These are phyloP conservation scores for Spodoptera exigua DNA, from an alignment of 2,888 invertebrate species.

Conservation along the genomic window DNA sequence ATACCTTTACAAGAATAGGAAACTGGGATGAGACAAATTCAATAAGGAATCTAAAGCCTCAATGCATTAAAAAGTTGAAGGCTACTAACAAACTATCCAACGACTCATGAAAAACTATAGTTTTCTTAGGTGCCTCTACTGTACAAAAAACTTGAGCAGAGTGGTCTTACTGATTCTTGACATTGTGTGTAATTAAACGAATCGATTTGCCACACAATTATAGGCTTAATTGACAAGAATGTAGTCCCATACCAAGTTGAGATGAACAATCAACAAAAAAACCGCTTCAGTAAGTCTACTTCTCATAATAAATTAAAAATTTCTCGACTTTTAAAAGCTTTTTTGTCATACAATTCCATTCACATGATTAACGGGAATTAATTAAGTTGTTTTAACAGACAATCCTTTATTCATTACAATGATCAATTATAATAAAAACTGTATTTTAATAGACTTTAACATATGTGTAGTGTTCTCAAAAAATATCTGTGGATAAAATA, in stretches of 20 bases:
- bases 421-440: no score
- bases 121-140: no score
- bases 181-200: constrained; percentile 1
- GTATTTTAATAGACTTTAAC: no score
- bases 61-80: no score
- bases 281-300: constrained; percentile 15
- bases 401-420: constrained; percentile 22
- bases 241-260: constrained; percentile 25
- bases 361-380: constrained; percentile 10
- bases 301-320: constrained; percentile 35
- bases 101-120: no score
- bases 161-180: not conserved
- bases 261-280: constrained; percentile 32
- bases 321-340: constrained; percentile 7
- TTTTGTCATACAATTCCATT: constrained; percentile 14
- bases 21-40: no score
- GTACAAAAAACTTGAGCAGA: not conserved
- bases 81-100: no score
- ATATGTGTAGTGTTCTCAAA: no score
- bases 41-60: no score
- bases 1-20: no score
- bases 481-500: no score
- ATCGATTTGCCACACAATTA: constrained; percentile 45
- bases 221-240: constrained; percentile 47
- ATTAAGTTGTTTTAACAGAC: constrained; percentile 24